Conservation (phyloP, 2,888 invertebrate genomes). For the Doris montereyensis region DNA sequence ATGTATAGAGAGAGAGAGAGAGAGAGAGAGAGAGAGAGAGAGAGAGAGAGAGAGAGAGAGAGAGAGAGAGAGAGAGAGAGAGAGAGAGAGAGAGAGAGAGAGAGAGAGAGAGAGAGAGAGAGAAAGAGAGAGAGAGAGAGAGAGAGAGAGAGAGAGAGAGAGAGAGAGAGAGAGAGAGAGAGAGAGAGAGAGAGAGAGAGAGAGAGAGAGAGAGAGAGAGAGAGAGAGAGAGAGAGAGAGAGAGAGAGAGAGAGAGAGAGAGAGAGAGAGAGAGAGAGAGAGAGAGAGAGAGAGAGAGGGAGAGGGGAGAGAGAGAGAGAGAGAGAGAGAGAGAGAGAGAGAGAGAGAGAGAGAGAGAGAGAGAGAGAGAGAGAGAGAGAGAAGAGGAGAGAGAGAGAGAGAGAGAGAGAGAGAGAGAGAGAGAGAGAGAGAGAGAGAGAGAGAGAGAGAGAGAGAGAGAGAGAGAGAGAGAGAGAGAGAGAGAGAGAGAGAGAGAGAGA, state of each 20-base stretch:
- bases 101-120: not conserved
- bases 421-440: constrained; percentile 6
- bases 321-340: not conserved
- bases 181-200: not conserved
- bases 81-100: not conserved
- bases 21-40: not conserved
- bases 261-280: not conserved
- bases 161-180: not conserved
- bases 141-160: constrained; percentile 3
- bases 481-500: constrained; percentile 3
- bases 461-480: not conserved
- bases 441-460: not conserved
- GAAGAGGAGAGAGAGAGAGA: constrained; percentile 46
- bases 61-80: constrained; percentile 6
- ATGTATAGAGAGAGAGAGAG: not conserved
- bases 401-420: constrained; percentile 37
- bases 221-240: constrained; percentile 10
- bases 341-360: not conserved
- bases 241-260: not conserved
- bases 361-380: constrained; percentile 12
- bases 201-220: constrained; percentile 16
- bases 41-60: not conserved
- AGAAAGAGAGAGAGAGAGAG: not conserved
- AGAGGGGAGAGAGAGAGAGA: not conserved
- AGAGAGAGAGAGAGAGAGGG: not conserved